Evolutionary conservation across 2,888 invertebrate species (phyloP).

Genomic region (Platycheirus rosarum): DNA sequence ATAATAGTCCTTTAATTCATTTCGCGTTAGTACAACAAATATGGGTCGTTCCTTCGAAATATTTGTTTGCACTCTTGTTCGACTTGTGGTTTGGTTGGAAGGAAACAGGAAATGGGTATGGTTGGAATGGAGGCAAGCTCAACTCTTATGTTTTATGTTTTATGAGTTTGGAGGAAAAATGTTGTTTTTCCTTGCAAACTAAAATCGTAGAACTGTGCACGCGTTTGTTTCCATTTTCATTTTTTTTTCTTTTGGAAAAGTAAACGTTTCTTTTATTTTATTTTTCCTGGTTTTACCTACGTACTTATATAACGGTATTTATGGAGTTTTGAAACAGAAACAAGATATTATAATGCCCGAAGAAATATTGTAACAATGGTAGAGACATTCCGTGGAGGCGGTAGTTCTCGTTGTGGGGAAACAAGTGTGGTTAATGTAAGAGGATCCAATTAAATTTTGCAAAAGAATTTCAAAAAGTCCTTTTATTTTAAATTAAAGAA

Average conservation of each 20-base stretch:
- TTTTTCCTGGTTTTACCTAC: background rate
- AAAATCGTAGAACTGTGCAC: background rate
- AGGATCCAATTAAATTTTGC: background rate
- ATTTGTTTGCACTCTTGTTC: slow-evolving; percentile 10
- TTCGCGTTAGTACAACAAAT: background rate
- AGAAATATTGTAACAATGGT: background rate
- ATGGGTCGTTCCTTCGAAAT: background rate
- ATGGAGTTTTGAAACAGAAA: background rate
- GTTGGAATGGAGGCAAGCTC: background rate
- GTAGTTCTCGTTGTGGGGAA: background rate
- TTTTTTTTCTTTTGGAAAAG: background rate
- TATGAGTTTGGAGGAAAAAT: background rate
- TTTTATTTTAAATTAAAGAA: background rate
- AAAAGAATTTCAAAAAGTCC: background rate
- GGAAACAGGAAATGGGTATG: too few relatives aligned
- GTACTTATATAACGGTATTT: background rate
- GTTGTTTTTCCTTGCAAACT: background rate
- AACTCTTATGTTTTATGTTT: background rate
- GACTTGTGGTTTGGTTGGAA: background rate
- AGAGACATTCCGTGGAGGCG: background rate
- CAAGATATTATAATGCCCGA: background rate
- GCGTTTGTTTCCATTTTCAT: background rate
- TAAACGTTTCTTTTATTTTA: background rate
- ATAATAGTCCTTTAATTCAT: too few relatives aligned
- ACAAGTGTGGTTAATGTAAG: background rate